Base-by-base conservation (phyloP, 1,140 invertebrate species). In the Drosophila funebris region DNA sequence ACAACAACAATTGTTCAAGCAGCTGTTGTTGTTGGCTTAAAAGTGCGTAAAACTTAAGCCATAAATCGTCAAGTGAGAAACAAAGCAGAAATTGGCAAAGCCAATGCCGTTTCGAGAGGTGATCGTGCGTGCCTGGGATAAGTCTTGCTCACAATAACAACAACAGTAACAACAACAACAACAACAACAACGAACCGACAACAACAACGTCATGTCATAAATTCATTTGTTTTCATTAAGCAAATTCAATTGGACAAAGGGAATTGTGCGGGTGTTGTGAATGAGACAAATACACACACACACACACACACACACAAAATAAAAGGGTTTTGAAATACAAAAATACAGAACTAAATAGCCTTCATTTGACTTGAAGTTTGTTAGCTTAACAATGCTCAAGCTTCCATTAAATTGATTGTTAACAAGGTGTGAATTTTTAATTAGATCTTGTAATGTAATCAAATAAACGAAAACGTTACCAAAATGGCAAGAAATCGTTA, bases 201-300 rank as follows among this genome's bases (percentile, higher is more conserved):
- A 53, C 61, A n/a, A n/a, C n/a, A n/a, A n/a, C n/a, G n/a, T n/a
- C n/a, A n/a, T n/a, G n/a, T 71, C 82, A 63, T 85, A 85, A 88
- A 87, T 83, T 87, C 63, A 88, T 88, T 82, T 87, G 75, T 87
- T 82, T 82, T 88, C 78, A 87, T 88, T 82, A 81, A 87, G 82
- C 62, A 70, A 72, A 43, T 29, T 36, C 39, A 60, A 31, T 54
- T 44, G 60, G 37, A 50, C 44, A 60, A 54, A 63, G 24, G 54
- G 54, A 22, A 31, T 20, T 11, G 14, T 20, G 72, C 24, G 44
- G 60, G 41, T 20, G 52, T 41, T 24, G 33, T 18, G 27, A 46
- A 43, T 31, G 8, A 44, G 20, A 11, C n/a, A 29, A 29, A 6
- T n/a, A n/a, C n/a, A n/a, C n/a, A n/a, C n/a, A n/a, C n/a, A n/a